Percentiles rank a stretch among this genome's conserved stretches.
These are phyloP conservation scores for Thalassaphorura encarpata DNA, from an alignment of 1,140 invertebrate genomes.

Conservation along the genomic window DNA sequence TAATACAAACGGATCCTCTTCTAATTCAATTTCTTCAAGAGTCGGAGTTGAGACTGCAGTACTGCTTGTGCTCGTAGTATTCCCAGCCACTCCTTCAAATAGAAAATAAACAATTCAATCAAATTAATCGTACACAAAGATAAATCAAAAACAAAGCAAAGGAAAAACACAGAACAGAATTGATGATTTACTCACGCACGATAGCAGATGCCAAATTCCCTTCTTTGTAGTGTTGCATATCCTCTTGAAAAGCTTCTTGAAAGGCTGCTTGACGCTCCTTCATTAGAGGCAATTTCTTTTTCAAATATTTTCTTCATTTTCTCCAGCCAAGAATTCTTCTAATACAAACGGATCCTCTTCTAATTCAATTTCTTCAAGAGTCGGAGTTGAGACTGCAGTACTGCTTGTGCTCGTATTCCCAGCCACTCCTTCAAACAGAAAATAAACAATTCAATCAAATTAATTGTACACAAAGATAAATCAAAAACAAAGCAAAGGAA, in stretches of 20 bases:
- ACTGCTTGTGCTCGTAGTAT: background rate
- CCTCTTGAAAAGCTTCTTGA: background rate
- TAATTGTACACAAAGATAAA: background rate
- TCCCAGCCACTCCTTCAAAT: too few relatives aligned
- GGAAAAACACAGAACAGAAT: background rate
- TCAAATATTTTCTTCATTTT: constrained; percentile 2
- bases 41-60: constrained; percentile 12
- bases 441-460: too few relatives aligned
- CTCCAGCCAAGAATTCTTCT: constrained; percentile 24
- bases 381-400: constrained; percentile 10
- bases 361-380: constrained; percentile 29
- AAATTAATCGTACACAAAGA: background rate
- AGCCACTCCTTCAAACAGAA: too few relatives aligned
- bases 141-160: background rate
- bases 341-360: constrained; percentile 27
- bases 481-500: background rate
- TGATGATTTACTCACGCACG: background rate
- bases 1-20: constrained; percentile 25
- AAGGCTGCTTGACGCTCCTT: background rate
- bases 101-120: too few relatives aligned
- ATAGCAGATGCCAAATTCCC: too few relatives aligned
- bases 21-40: constrained; percentile 30
- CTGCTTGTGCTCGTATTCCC: constrained; percentile 1
- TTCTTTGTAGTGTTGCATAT: background rate
- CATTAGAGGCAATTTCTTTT: background rate